Evolutionary conservation across 2,797 vertebrate genomes (phyloP), one percentile per base, ranked within the genome.

Genomic region (Cryptoblepharus egeriae): DNA sequence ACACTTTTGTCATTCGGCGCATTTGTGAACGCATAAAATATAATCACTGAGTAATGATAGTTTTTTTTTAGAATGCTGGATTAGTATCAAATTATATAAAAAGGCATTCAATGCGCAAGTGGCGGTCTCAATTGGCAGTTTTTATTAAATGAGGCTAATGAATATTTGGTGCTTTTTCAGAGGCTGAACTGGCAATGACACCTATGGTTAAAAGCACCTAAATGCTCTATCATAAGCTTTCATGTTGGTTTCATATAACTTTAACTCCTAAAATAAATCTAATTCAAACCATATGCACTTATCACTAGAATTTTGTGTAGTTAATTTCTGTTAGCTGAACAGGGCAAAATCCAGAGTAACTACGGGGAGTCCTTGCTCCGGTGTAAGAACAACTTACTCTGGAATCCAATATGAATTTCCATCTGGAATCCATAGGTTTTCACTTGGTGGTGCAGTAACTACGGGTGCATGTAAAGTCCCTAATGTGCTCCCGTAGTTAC

Each of bases 1-100:
- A 69, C 42, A 75, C 75, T 0, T 83, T 63, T 42, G 75, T 10
- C 71, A 57, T 82, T 87, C 83, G 72, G 6, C 63, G 57, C n/a
- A 3, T 49, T 83, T 87, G 75, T 83, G 10, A 89, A 89, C 83
- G 8, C 13, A 72, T 85, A 85, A 90, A 87, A 80, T 82, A 83
- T 89, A 87, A 55, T 0, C 1, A 7, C 2, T 1, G 57, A 73
- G 1, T 80, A 78, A 83, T 87, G 78, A 30, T 79, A 73, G 60
- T 32, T 71, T 65, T 42, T 65, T 42, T 57, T 79, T 26, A 77
- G 85, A 87, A 58, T 42, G 82, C 16, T 42, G 79, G 16, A 82
- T 78, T 74, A 49, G 3, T 82, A 63, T 72, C 71, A 74, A 88
- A 86, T 3, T 84, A 8, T 58, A 85, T 16, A 6, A 71, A 70